Evolutionary conservation across 2,113 vertebrate species (phyloP), one percentile per base, ranked within the genome.

Genomic region (Manacus vitellinus): DNA sequence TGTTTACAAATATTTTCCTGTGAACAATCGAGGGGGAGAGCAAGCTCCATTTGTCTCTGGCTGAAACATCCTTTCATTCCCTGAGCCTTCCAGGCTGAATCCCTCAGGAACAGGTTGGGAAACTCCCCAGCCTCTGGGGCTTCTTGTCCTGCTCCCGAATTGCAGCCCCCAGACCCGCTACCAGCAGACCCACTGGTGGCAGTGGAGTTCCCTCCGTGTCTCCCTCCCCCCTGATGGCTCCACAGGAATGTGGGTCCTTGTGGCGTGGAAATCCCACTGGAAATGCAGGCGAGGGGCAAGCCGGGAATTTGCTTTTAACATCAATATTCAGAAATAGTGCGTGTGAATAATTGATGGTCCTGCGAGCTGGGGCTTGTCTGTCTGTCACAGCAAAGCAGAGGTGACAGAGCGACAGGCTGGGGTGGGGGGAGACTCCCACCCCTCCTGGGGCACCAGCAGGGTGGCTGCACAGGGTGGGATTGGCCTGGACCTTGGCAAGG

Each of bases 241-340:
- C 6, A 19, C 1, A 2, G 71, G 59, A 70, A 16, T 3, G 8
- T 13, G 46, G 77, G 23, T 93, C 79, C 61, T 13, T 5, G 44
- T 11, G 77, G 62, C 3, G 1, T 77, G 89, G 67, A 61, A 52
- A 56, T 37, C 67, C 56, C 97, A 80, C 97, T 95, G 97, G 98
- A 98, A 98, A 95, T 3, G 70, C 65, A 21, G 63, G 76, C 18
- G 56, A 77, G 86, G 98, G 98, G 97, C 96, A 95, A 74, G 98
- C 95, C 67, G 91, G 94, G 89, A 74, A 24, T 86, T 91, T 98
- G 98, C 98, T 99, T 99, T 99, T 98, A 99, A 97, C 98, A 99
- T 99, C 98, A 98, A 98, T 99, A 99, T 98, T 98, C 98, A 98
- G 98, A 97, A 98, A 98, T 92, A 85, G 98, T 71, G 96, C 61